These are phyloP conservation scores for Myopa tessellatipennis DNA, from an alignment of 2,888 invertebrate genomes.

Conservation along the genomic window DNA sequence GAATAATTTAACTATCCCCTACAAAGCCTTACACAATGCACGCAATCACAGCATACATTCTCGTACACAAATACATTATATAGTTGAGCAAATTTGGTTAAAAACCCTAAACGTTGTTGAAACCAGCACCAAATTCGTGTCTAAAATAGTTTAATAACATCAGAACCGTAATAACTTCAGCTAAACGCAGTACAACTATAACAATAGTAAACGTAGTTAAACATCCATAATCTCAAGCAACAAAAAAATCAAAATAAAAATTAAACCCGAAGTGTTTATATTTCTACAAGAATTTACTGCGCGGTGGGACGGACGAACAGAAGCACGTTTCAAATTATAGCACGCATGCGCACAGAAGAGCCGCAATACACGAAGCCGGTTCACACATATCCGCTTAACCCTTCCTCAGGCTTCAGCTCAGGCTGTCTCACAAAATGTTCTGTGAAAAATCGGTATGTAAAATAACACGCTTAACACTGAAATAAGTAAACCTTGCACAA, in stretches of 20 bases:
- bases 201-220: constrained; percentile 6
- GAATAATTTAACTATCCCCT: constrained; percentile 9
- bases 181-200: constrained; percentile 8
- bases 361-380: neutral
- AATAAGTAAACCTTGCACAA: constrained; percentile 1
- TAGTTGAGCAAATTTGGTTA: constrained; percentile 26
- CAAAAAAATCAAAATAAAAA: neutral
- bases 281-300: constrained; percentile 12
- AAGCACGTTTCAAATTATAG: constrained; percentile 48
- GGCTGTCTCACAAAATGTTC: neutral
- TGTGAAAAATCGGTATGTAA: neutral
- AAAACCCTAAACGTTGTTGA: constrained; percentile 20
- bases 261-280: neutral
- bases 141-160: constrained; percentile 14
- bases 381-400: neutral
- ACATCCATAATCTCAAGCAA: neutral
- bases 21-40: neutral
- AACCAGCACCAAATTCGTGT: constrained; percentile 32
- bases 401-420: neutral
- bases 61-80: neutral
- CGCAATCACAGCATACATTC: neutral
- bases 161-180: neutral
- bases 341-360: constrained; percentile 47
- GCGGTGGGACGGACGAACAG: neutral
- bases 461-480: neutral